Evolutionary conservation across 2,113 vertebrate species (phyloP), one percentile per base, ranked within the genome.

Genomic region (Podarcis muralis): DNA sequence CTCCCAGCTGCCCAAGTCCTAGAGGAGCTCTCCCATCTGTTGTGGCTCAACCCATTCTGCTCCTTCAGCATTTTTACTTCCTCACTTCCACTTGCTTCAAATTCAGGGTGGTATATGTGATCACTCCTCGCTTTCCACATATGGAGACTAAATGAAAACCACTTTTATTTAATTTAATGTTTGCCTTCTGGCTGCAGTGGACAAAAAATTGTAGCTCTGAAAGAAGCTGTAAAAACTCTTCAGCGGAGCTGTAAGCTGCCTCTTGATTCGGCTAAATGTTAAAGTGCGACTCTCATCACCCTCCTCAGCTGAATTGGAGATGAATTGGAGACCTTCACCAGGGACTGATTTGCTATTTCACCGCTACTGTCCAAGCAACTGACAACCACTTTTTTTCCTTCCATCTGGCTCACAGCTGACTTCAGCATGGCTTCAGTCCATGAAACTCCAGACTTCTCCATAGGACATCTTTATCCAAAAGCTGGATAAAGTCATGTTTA

Each of bases 81-180:
- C 71, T 72, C 68, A n/a, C 1, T 22, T 69, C 25, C 7, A 22
- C 32, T 40, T 40, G 74, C 37, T 77, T 25, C 22, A 37, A 4
- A 77, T 77, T 77, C 75, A 77, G 40, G 8, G 5, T 32, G 59
- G 48, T 53, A 53, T n/a, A 13, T 32, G 15, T 77, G 88, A 72
- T 0, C 3, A n/a, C 53, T 90, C 22, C 1, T 1, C 40, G 66
- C 0, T 66, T 53, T 89, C 4, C 85, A 48, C 23, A 88, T 23
- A 80, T n/a, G 72, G 90, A 91, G 76, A 1, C 87, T 35, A 80
- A 87, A 82, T 57, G 77, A 20, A 90, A 91, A 9, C 7, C n/a
- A 88, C 86, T 27, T 48, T 78, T 48, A 15, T 30, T 48, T 53
- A 3, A 15, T 23, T 23, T 76, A 40, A 7, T 7, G 7, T 15